Conservation (phyloP, 35 echinoderm and acorn worm genomes). For the Patiria miniata region DNA sequence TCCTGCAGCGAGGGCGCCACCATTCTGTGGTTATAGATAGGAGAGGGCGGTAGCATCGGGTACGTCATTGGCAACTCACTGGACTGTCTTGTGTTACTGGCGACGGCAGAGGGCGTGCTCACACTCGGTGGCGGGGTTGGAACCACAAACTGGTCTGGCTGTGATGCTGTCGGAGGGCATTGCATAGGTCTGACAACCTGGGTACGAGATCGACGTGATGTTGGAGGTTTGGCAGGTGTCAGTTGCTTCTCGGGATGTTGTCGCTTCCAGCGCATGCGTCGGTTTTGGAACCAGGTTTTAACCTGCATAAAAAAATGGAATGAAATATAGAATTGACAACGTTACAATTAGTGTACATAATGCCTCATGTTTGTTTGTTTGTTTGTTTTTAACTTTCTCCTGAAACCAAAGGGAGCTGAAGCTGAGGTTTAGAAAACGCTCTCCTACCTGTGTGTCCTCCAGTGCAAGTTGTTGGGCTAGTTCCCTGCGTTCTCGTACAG, state of each 20-base stretch:
- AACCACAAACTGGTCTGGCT: background rate
- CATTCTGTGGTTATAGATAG: background rate
- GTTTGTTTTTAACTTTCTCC: too few relatives aligned
- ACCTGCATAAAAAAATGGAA: conserved; percentile 9
- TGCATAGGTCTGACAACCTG: background rate
- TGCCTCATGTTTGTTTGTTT: too few relatives aligned
- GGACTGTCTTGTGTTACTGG: background rate
- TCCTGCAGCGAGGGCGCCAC: background rate
- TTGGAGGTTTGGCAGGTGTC: background rate
- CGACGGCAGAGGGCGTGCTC: background rate
- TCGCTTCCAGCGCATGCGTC: conserved; percentile 47
- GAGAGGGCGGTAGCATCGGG: background rate
- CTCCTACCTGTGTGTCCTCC: conserved; percentile 46
- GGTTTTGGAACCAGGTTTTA: conserved; percentile 59
- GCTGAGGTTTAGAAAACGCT: too few relatives aligned
- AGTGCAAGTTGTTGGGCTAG: conserved; percentile 28
- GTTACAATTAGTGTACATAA: too few relatives aligned
- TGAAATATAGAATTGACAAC: background rate
- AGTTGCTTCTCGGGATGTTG: background rate
- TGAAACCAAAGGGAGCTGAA: too few relatives aligned
- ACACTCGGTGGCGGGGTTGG: background rate
- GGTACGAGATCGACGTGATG: too few relatives aligned
- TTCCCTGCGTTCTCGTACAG: conserved; percentile 20
- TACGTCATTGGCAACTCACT: background rate
- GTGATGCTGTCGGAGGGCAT: background rate